Evolutionary conservation across 2,797 vertebrate genomes (phyloP).

Genomic region (Arremon aurantiirostris): DNA sequence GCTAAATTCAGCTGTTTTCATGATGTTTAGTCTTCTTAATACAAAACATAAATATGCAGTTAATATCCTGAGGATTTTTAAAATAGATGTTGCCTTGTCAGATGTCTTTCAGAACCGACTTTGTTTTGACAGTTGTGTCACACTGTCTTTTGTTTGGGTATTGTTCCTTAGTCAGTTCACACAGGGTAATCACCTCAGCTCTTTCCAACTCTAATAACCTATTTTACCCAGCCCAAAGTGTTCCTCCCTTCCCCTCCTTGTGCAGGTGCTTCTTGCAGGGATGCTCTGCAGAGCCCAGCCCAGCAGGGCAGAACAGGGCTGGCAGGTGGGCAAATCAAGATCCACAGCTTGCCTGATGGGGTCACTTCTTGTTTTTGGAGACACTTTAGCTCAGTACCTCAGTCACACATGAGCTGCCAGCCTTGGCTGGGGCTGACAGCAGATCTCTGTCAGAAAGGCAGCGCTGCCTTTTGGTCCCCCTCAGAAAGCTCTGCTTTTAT

Average conservation of each 20-base stretch:
- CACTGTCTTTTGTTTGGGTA: neutral
- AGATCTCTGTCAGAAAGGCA: neutral
- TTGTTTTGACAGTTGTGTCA: conserved; percentile 4
- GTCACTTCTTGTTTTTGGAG: neutral
- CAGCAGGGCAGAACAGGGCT: neutral
- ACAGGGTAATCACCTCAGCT: neutral
- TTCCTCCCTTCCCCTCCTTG: neutral
- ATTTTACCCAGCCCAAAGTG: neutral
- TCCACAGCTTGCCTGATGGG: neutral
- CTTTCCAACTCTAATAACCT: neutral
- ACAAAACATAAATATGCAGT: neutral
- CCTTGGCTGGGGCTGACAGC: neutral
- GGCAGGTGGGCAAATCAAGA: neutral
- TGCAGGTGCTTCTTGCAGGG: neutral
- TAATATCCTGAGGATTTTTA: conserved; percentile 32
- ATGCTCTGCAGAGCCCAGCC: neutral
- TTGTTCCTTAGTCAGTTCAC: neutral
- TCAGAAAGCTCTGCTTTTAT: neutral
- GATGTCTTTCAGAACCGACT: neutral
- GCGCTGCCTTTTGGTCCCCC: neutral
- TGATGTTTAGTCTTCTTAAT: conserved; percentile 28
- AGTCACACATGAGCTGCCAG: neutral
- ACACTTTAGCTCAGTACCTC: fast-evolving
- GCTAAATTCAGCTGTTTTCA: conserved; percentile 36
- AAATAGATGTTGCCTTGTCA: neutral